Evolutionary conservation across 2,888 invertebrate species (phyloP).

Genomic region (Archips crataeganus): DNA sequence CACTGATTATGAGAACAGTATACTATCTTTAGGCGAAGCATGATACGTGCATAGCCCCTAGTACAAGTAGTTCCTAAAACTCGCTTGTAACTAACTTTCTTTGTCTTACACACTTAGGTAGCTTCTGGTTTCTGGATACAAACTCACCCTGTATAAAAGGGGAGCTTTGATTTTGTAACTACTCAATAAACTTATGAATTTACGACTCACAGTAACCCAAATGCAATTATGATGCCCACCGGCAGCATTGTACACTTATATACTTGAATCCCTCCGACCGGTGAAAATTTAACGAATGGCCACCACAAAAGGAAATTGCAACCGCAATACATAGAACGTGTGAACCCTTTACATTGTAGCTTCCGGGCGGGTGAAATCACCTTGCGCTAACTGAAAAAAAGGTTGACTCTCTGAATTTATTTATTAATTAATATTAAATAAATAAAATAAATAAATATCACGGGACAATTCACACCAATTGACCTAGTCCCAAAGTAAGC

Average conservation of each 20-base stretch:
- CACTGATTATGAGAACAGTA: too few relatives aligned
- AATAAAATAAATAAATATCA: too few relatives aligned
- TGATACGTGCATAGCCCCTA: too few relatives aligned
- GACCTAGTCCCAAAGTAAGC: too few relatives aligned
- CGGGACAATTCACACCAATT: too few relatives aligned
- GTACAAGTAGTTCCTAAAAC: too few relatives aligned
- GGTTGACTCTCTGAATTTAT: neutral
- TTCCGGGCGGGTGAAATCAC: constrained; percentile 16
- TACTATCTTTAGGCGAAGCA: too few relatives aligned
- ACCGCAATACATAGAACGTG: constrained; percentile 58
- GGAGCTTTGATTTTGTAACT: neutral
- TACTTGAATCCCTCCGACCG: constrained; percentile 54
- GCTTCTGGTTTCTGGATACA: too few relatives aligned
- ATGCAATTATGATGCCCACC: constrained; percentile 60
- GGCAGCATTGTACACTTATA: constrained; percentile 55
- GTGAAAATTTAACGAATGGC: constrained; percentile 76
- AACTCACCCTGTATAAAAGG: too few relatives aligned
- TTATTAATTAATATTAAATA: constrained; percentile 11
- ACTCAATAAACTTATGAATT: neutral
- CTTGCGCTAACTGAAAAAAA: constrained; percentile 11
- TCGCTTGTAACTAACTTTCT: too few relatives aligned
- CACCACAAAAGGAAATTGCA: constrained; percentile 74
- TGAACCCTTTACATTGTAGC: constrained; percentile 62
- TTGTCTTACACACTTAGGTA: too few relatives aligned
- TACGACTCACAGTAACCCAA: neutral